phyloP scores from a whole-genome alignment of 2,113 vertebrate species.

The Syngnathus typhle region DNA sequence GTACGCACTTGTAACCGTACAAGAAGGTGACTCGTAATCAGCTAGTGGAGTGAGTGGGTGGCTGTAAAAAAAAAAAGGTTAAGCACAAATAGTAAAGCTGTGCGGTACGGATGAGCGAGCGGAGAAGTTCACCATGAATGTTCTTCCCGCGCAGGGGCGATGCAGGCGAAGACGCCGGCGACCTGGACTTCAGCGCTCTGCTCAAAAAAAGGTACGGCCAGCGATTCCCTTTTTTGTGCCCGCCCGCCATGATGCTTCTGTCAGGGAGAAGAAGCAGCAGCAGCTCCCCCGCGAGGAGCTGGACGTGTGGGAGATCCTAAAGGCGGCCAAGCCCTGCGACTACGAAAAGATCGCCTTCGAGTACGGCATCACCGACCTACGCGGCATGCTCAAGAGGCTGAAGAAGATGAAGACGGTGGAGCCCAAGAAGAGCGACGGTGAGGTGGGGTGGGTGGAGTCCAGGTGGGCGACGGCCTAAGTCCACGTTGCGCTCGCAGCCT shows the following conservation, averaged over 20 bases:
- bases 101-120: not conserved
- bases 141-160: constrained; percentile 63
- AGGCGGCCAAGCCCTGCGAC: constrained; percentile 84
- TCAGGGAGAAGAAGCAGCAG: constrained; percentile 69
- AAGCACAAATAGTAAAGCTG: not conserved
- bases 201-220: constrained; percentile 81
- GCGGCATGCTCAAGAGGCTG: constrained; percentile 83
- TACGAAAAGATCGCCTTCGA: constrained; percentile 89
- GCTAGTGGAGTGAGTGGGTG: not conserved
- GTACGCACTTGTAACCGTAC: too few species aligned
- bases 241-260: not conserved
- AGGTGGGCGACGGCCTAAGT: constrained; percentile 7
- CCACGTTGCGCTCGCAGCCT: constrained; percentile 63
- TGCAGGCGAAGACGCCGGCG: constrained; percentile 72
- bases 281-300: constrained; percentile 61
- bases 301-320: constrained; percentile 84
- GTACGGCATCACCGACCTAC: constrained; percentile 88
- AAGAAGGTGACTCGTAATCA: too few species aligned
- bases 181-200: constrained; percentile 84
- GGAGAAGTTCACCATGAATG: not conserved
- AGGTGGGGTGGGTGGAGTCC: constrained; percentile 18
- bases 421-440: constrained; percentile 81
- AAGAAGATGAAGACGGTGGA: constrained; percentile 82
- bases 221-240: not conserved
- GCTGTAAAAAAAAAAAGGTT: not conserved